phyloP scores from a whole-genome alignment of 2,797 vertebrate genomes.

The Takifugu ocellatus region DNA sequence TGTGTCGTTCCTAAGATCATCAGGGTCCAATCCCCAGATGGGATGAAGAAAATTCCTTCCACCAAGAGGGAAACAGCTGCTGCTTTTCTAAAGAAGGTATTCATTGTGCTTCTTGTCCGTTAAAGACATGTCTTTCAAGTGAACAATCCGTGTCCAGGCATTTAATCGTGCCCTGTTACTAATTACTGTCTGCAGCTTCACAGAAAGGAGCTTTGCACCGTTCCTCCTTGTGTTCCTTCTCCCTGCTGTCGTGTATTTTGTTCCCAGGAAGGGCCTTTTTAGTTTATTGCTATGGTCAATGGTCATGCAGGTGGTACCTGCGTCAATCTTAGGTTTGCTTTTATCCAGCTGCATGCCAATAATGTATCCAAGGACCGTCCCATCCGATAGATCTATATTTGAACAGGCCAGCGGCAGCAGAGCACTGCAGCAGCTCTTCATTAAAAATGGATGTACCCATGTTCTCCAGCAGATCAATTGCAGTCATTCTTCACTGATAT shows the following conservation, averaged over 20 bases:
- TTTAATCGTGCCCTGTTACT: conserved; percentile 19
- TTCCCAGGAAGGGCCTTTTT: not conserved
- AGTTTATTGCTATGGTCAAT: conserved; percentile 13
- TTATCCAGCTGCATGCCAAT: not conserved
- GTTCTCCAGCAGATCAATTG: conserved; percentile 45
- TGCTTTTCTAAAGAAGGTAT: conserved; percentile 94
- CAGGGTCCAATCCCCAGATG: conserved; percentile 93
- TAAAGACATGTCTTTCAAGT: not conserved
- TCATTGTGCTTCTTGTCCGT: not conserved
- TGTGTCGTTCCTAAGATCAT: conserved; percentile 75
- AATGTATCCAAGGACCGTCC: conserved; percentile 1
- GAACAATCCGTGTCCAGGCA: not conserved
- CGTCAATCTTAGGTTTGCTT: not conserved
- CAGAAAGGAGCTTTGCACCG: conserved; percentile 19
- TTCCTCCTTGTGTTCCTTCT: not conserved
- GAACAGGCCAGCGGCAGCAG: not conserved
- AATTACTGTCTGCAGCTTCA: conserved; percentile 33
- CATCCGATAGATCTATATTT: conserved; percentile 19
- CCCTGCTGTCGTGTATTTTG: not conserved
- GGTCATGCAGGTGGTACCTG: conserved; percentile 1
- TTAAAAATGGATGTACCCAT: conserved; percentile 64
- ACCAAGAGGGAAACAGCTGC: conserved; percentile 90
- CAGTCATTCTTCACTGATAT: conserved; percentile 23
- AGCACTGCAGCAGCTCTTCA: conserved; percentile 38
- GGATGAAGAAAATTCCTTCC: conserved; percentile 90